Base-by-base conservation (phyloP, 2,888 invertebrate genomes). In the Pharmacophagus antenor region DNA sequence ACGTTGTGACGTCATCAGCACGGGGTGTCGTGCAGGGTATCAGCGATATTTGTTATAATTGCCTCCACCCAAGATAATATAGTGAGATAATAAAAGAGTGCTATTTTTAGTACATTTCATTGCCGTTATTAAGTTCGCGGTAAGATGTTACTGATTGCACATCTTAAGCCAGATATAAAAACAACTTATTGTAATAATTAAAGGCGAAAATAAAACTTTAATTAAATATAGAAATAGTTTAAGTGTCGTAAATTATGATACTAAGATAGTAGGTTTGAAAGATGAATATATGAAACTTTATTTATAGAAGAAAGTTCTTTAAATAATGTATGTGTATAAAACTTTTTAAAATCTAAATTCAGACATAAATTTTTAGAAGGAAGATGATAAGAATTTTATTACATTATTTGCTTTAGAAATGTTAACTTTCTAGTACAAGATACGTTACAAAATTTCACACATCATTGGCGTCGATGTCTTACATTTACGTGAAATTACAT, bases 1-100 rank as follows among this genome's bases (percentile, higher is more conserved):
- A 17, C 7, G 23, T 17, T 0, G 10, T 61, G 61, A 61, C 61
- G 61, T 61, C 61, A 56, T n/a, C 23, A 51, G 20, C 52, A 20
- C 41, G 12, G n/a, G 17, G n/a, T 51, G 51, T 52, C 56, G 61
- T 15, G 18, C 49, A 23, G 18, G 18, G n/a, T n/a, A 23, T 15
- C 23, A 1, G 5, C 23, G 17, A 48, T 15, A 23, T 22, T 47
- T 23, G 17, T 25, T 25, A 25, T 23, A 48, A 8, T 48, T 48
- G 42, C 17, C 17, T 15, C 7, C 42, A 42, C 42, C 17, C 17
- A 42, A 42, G 6, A 42, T 18, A 42, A 42, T 2, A 42, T 17
- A 42, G 7, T 42, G n/a, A n/a, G n/a, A n/a, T 17, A 17, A 42
- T 6, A 31, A 27, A 8, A 12, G 15, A 21, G 25, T 23, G 48